phyloP scores from a whole-genome alignment of 2,113 vertebrate genomes.

The Vulpes lagopus region DNA sequence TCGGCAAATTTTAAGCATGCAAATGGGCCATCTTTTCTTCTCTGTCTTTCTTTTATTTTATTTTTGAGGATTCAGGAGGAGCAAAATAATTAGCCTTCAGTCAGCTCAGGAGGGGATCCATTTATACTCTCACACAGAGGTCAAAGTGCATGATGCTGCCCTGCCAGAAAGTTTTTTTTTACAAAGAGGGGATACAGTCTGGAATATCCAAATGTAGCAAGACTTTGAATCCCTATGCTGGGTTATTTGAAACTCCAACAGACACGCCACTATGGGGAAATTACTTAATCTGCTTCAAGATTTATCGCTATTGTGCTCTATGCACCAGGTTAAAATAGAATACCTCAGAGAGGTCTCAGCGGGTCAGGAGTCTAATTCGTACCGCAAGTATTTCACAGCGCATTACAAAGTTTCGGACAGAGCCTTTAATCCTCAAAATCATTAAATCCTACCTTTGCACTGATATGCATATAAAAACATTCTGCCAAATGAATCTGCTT shows the following conservation, averaged over 20 bases:
- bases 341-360: constrained; percentile 65
- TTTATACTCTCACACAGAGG: constrained; percentile 84
- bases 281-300: constrained; percentile 83
- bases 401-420: constrained; percentile 85
- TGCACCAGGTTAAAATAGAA: constrained; percentile 79
- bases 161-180: constrained; percentile 83
- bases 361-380: constrained; percentile 66
- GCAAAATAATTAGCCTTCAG: constrained; percentile 86
- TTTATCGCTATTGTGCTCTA: constrained; percentile 82
- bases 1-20: constrained; percentile 78
- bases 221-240: constrained; percentile 61
- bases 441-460: constrained; percentile 85
- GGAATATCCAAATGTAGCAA: constrained; percentile 83
- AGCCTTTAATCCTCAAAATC: constrained; percentile 86
- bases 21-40: constrained; percentile 81
- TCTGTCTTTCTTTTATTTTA: constrained; percentile 64
- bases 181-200: constrained; percentile 75
- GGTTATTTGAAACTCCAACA: constrained; percentile 84
- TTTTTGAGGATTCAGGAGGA: constrained; percentile 81
- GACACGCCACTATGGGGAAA: constrained; percentile 80
- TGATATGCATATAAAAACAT: constrained; percentile 80
- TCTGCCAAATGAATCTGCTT: constrained; percentile 79
- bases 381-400: constrained; percentile 74
- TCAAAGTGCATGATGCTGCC: constrained; percentile 82
- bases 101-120: constrained; percentile 82